Conservation (phyloP, 2,113 vertebrate species). For the Megaceryle torquata region DNA sequence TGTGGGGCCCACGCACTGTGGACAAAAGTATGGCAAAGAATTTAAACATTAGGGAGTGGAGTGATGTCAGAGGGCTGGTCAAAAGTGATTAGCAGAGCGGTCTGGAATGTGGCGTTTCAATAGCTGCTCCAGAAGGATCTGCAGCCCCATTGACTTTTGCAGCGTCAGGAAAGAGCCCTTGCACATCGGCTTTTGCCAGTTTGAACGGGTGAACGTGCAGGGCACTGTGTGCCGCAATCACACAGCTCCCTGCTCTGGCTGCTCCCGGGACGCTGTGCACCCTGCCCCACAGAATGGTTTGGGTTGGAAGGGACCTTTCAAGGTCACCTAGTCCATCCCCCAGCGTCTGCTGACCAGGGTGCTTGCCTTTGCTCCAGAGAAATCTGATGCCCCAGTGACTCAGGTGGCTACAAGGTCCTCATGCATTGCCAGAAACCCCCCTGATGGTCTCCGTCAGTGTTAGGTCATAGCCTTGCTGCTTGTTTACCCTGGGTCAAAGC, state of each 20-base stretch:
- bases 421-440: not conserved
- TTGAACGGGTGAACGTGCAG: not conserved
- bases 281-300: not conserved
- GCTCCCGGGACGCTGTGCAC: not conserved
- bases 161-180: not conserved
- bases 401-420: not conserved
- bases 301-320: too few species aligned
- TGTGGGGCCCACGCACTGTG: not conserved
- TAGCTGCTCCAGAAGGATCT: slow-evolving; percentile 32
- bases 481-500: not conserved
- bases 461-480: not conserved
- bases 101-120: slow-evolving; percentile 47
- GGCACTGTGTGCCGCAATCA: fast-evolving
- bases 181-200: fast-evolving
- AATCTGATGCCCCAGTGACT: not conserved
- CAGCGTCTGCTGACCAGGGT: fast-evolving
- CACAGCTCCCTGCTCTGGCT: not conserved
- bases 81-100: slow-evolving; percentile 20
- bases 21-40: slow-evolving; percentile 43
- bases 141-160: slow-evolving; percentile 23
- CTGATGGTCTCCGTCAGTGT: fast-evolving
- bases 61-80: slow-evolving; percentile 16
- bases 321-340: too few species aligned
- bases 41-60: not conserved
- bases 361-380: not conserved